Evolutionary conservation across 2,113 vertebrate species (phyloP).

Genomic region (Epinephelus lanceolatus): DNA sequence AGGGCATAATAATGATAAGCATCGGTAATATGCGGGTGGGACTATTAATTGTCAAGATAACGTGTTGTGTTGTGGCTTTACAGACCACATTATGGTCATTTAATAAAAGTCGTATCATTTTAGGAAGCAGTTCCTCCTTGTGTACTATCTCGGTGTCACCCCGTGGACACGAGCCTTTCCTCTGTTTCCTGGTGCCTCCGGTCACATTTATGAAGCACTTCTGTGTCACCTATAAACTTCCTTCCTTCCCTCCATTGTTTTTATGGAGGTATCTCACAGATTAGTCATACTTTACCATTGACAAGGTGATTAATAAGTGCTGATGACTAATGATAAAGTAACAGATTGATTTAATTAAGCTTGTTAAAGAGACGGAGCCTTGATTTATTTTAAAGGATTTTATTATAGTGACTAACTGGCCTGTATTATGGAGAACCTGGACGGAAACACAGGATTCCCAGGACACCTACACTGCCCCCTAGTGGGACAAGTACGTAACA

Average conservation of each 20-base stretch:
- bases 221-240: constrained; percentile 52
- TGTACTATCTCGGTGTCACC: constrained; percentile 22
- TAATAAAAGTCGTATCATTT: background rate
- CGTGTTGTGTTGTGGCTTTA: background rate
- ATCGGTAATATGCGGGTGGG: background rate
- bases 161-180: constrained; percentile 47
- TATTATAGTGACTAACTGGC: background rate
- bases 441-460: background rate
- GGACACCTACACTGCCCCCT: constrained; percentile 45
- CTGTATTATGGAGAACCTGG: background rate
- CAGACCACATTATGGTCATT: background rate
- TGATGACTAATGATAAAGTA: constrained; percentile 39
- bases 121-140: background rate
- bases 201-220: constrained; percentile 51
- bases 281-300: constrained; percentile 56
- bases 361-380: background rate
- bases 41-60: background rate
- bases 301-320: constrained; percentile 4
- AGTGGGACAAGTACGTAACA: constrained; percentile 27
- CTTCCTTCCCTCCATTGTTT: constrained; percentile 79
- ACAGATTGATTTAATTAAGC: constrained; percentile 34
- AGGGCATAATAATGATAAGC: background rate
- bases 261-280: constrained; percentile 42
- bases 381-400: background rate
- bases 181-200: constrained; percentile 66